These are phyloP conservation scores for Chaetorhynchus papuensis DNA, from an alignment of 2,113 vertebrate species.

Conservation along the genomic window DNA sequence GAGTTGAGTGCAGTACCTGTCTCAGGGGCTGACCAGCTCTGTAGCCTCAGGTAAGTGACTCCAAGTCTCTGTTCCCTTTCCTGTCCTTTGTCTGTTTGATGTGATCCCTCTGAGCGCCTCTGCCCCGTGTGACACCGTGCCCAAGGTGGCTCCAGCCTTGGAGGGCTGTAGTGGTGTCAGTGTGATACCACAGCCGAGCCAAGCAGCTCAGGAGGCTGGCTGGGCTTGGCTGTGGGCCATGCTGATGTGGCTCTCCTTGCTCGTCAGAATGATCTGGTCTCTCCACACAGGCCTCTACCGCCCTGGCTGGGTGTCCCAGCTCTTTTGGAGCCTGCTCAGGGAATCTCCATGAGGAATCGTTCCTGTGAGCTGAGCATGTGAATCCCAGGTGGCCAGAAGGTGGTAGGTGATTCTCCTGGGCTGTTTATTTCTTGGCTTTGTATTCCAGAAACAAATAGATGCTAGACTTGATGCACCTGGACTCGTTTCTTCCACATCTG, in stretches of 20 bases:
- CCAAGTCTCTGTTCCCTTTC: background rate
- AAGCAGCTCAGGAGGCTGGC: background rate
- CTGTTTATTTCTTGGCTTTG: background rate
- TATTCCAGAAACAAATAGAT: background rate
- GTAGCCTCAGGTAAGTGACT: background rate
- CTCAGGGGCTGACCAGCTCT: background rate
- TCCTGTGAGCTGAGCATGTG: background rate
- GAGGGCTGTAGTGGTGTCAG: background rate
- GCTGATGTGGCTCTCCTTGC: background rate
- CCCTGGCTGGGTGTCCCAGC: background rate
- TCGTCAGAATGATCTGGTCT: background rate
- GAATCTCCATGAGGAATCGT: background rate
- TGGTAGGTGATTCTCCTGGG: background rate
- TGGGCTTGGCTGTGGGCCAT: background rate
- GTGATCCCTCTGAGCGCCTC: background rate
- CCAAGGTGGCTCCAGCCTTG: background rate
- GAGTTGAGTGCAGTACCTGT: background rate
- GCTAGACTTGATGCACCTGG: background rate
- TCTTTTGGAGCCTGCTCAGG: background rate
- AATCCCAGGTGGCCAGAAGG: background rate
- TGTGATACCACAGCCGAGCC: background rate
- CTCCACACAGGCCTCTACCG: background rate
- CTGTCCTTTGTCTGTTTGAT: background rate
- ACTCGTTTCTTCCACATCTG: fast-evolving
- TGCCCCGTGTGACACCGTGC: background rate